A percentile compares a stretch with the other conserved stretches of the same genome.
These are phyloP conservation scores for Drosophila tristis DNA, from an alignment of 1,140 invertebrate species.

Conservation along the genomic window DNA sequence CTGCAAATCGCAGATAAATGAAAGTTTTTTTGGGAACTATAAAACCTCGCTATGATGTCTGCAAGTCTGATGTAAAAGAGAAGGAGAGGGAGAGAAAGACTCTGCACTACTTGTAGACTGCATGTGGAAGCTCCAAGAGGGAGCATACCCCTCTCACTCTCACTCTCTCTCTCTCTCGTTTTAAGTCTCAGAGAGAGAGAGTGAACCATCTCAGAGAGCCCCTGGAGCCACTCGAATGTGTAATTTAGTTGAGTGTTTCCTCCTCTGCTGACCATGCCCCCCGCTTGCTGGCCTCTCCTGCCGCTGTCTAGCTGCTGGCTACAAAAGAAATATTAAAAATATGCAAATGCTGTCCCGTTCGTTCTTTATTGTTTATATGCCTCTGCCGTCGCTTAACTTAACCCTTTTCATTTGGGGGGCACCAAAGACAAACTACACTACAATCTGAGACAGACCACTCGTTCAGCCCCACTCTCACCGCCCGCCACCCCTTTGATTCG, in stretches of 20 bases:
- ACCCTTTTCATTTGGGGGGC: slow-evolving; percentile 67
- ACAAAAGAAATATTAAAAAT: slow-evolving; percentile 76
- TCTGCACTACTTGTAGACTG: no score
- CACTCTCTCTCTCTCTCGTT: no score
- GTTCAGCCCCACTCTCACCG: neutral
- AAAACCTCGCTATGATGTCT: no score
- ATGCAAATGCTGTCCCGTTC: slow-evolving; percentile 70
- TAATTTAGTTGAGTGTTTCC: slow-evolving; percentile 80
- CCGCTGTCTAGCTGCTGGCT: slow-evolving; percentile 5
- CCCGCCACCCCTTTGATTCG: neutral
- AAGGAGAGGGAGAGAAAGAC: no score
- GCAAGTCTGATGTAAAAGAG: no score
- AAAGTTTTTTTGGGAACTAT: no score
- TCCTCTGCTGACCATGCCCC: slow-evolving; percentile 30
- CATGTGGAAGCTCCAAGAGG: no score
- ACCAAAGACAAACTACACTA: slow-evolving; percentile 45
- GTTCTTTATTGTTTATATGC: slow-evolving; percentile 62
- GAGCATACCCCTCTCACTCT: no score
- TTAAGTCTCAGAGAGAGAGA: neutral
- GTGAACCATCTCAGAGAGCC: neutral
- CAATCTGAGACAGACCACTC: slow-evolving; percentile 27
- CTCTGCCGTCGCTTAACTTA: slow-evolving; percentile 31
- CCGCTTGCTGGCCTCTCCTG: slow-evolving; percentile 9
- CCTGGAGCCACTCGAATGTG: slow-evolving; percentile 54
- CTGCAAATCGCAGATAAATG: no score